Evolutionary conservation across 2,888 invertebrate species (phyloP), one percentile per base, ranked within the genome.

Genomic region (Nemotelus nigrinus): DNA sequence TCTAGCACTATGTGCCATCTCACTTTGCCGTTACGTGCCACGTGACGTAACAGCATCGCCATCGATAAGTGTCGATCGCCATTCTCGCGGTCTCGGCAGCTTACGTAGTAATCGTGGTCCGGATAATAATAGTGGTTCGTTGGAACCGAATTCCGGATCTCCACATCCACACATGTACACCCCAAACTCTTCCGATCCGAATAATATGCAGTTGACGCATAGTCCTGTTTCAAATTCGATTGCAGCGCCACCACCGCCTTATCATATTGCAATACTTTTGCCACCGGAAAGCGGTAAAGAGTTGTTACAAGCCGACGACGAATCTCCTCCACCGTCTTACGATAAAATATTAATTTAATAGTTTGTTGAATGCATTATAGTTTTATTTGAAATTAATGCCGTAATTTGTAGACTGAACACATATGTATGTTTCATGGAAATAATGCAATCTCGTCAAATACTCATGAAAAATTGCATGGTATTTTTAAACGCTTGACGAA

Each of bases 181-280:
- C 47, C 75, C 74, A 70, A 78, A 67, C 76, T 25, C 25, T 25
- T n/a, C 72, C 41, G 78, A 77, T 44, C 77, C 76, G 10, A 79
- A 81, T 58, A 63, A 74, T 39, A 7, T 63, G 2, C 50, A 60
- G n/a, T 4, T 74, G 48, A 76, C 77, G 7, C 65, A 75, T 48
- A 75, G 74, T 43, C 75, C 70, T 74, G 71, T 68, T 57, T 76
- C 81, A 48, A 77, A 79, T 75, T 76, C 79, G 45, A 82, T 85
- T 44, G 83, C 82, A 47, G 84, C 85, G 53, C 86, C 87, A 67
- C 82, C 90, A 4, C 92, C 94, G 41, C 94, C 94, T n/a, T 94
- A 94, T 7, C 94, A 94, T 89, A 94, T 94, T 88, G 93, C 94
- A 88, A 94, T 94, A 58, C 93, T 94, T 83, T 88, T 94, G 81